Evolutionary conservation across 1,140 invertebrate species (phyloP).

Genomic region (Cardiocondyla obscurior): DNA sequence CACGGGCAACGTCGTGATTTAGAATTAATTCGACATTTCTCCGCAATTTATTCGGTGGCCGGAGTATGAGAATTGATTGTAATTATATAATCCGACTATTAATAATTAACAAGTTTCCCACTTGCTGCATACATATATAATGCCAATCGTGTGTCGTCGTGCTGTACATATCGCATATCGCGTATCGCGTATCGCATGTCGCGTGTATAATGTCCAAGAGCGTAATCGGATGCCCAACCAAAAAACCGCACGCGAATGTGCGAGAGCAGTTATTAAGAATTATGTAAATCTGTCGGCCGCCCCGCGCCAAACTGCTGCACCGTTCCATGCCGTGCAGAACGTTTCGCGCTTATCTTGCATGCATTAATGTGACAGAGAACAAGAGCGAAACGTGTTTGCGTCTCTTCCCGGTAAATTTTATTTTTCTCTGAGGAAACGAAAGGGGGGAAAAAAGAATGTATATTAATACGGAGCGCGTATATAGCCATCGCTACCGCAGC

Average conservation of each 20-base stretch:
- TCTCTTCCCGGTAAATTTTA: slow-evolving; percentile 25
- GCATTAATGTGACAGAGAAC: slow-evolving; percentile 39
- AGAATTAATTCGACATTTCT: slow-evolving; percentile 24
- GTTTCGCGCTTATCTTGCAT: slow-evolving; percentile 31
- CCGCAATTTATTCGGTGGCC: not conserved
- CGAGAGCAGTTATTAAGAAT: slow-evolving; percentile 35
- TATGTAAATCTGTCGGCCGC: slow-evolving; percentile 46
- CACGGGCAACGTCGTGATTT: not conserved
- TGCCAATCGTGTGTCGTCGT: not conserved
- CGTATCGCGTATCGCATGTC: not conserved
- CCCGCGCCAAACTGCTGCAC: not conserved
- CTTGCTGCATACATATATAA: not conserved
- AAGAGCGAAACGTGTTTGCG: slow-evolving; percentile 44
- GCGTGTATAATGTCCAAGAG: not conserved
- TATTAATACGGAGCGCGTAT: not conserved
- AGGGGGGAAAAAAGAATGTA: not conserved
- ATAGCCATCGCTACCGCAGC: not conserved
- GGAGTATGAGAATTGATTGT: not conserved
- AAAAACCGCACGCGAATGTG: slow-evolving; percentile 36
- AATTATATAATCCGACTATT: slow-evolving; percentile 44
- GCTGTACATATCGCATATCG: slow-evolving; percentile 11
- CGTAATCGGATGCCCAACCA: not conserved
- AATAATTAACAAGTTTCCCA: slow-evolving; percentile 18
- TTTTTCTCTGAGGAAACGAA: not conserved
- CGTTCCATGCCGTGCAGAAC: not conserved